These are phyloP conservation scores for Pomacea maculata DNA, from an alignment of 1,140 invertebrate genomes.

Conservation along the genomic window DNA sequence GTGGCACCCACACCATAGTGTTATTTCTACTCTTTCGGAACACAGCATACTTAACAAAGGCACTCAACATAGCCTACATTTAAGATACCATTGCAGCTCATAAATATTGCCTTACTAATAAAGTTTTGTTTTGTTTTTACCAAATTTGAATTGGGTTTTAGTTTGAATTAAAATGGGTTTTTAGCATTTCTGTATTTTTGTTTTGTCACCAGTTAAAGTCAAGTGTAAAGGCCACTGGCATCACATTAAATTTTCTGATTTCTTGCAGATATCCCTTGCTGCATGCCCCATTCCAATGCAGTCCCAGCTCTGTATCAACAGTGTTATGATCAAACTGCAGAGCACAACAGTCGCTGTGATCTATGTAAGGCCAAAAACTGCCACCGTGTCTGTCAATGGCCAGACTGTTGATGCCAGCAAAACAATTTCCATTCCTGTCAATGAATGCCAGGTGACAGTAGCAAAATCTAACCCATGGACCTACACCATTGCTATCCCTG, in stretches of 20 bases:
- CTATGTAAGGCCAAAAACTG: not conserved
- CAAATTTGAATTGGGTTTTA: too few species aligned
- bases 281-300: constrained; percentile 2
- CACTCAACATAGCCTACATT: too few species aligned
- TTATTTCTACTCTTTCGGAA: too few species aligned
- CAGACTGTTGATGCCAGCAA: not conserved
- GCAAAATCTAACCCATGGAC: constrained; percentile 1
- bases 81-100: too few species aligned
- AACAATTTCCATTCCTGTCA: not conserved
- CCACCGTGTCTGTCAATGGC: not conserved
- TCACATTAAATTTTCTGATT: not conserved
- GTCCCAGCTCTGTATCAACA: constrained; percentile 6
- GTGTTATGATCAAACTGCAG: constrained; percentile 5
- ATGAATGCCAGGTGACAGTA: not conserved
- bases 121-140: too few species aligned
- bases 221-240: too few species aligned
- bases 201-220: too few species aligned
- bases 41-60: too few species aligned
- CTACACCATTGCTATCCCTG: constrained; percentile 3
- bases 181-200: too few species aligned
- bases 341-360: not conserved
- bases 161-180: too few species aligned
- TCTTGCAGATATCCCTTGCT: not conserved
- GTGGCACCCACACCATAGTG: too few species aligned
- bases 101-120: too few species aligned